phyloP scores from a whole-genome alignment of 2,797 vertebrate genomes.

The Cynopterus sphinx region DNA sequence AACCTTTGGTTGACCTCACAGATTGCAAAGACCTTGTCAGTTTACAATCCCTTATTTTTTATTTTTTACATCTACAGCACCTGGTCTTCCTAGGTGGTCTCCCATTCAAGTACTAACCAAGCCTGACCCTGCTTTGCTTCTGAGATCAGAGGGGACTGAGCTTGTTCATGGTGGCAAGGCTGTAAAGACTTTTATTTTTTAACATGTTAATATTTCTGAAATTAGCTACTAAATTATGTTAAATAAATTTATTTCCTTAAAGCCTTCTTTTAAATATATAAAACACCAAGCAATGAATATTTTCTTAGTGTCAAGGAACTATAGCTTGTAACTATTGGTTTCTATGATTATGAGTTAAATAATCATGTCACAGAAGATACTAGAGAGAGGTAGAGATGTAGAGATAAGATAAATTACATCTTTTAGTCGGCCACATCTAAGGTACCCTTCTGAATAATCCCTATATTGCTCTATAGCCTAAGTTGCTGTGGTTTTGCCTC shows the following conservation, averaged over 20 bases:
- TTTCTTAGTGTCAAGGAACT: neutral
- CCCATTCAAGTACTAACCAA: too few relatives aligned
- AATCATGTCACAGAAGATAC: neutral
- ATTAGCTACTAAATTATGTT: neutral
- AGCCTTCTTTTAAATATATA: neutral
- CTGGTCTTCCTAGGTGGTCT: too few relatives aligned
- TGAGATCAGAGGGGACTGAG: too few relatives aligned
- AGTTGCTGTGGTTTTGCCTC: neutral
- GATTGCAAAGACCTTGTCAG: too few relatives aligned
- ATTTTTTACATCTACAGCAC: too few relatives aligned
- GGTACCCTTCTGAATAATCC: neutral
- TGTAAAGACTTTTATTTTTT: neutral
- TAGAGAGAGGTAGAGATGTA: neutral
- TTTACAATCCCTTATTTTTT: too few relatives aligned
- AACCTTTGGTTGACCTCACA: too few relatives aligned
- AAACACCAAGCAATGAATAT: neutral
- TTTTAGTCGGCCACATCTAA: neutral
- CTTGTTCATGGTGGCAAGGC: too few relatives aligned
- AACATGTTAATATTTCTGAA: neutral
- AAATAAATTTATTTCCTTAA: neutral
- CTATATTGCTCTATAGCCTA: neutral
- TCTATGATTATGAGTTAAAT: neutral
- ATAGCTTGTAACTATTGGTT: neutral
- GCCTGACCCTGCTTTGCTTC: too few relatives aligned
- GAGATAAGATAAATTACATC: too few relatives aligned